phyloP scores from a whole-genome alignment of 2,888 invertebrate species.

The Herminia tarsipennalis region DNA sequence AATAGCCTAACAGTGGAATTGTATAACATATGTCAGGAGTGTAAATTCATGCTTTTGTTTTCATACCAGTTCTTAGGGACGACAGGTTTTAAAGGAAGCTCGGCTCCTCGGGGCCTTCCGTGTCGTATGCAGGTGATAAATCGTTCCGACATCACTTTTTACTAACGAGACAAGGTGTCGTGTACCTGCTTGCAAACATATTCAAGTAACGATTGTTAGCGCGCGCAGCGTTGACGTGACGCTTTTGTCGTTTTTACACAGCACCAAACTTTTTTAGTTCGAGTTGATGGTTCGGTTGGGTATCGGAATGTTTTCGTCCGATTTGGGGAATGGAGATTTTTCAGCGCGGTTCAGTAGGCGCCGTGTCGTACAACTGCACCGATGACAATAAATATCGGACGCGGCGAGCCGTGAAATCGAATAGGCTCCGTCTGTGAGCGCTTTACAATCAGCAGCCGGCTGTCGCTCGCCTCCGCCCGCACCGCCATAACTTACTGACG shows the following conservation, averaged over 20 bases:
- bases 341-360: slow-evolving; percentile 82
- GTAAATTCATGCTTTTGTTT: slow-evolving; percentile 57
- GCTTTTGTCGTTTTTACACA: slow-evolving; percentile 52
- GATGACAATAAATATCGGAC: slow-evolving; percentile 85
- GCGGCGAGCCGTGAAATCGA: slow-evolving; percentile 86
- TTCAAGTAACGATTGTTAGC: slow-evolving; percentile 72
- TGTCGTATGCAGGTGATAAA: slow-evolving; percentile 81
- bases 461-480: slow-evolving; percentile 63
- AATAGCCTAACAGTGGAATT: no score
- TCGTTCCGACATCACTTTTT: slow-evolving; percentile 78
- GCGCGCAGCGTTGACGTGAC: slow-evolving; percentile 47
- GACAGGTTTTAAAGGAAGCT: slow-evolving; percentile 67
- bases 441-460: slow-evolving; percentile 84
- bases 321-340: slow-evolving; percentile 80
- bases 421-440: slow-evolving; percentile 85
- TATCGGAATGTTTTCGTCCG: slow-evolving; percentile 77
- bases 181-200: slow-evolving; percentile 66
- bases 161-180: slow-evolving; percentile 83
- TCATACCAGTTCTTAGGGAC: slow-evolving; percentile 58
- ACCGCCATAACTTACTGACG: slow-evolving; percentile 74
- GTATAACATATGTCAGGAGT: slow-evolving; percentile 21
- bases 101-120: slow-evolving; percentile 56
- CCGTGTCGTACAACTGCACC: slow-evolving; percentile 84
- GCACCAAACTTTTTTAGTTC: slow-evolving; percentile 47
- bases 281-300: slow-evolving; percentile 60